Evolutionary conservation across 92 coral and sea anemone species (phyloP).

Genomic region (Ricordea florida): DNA sequence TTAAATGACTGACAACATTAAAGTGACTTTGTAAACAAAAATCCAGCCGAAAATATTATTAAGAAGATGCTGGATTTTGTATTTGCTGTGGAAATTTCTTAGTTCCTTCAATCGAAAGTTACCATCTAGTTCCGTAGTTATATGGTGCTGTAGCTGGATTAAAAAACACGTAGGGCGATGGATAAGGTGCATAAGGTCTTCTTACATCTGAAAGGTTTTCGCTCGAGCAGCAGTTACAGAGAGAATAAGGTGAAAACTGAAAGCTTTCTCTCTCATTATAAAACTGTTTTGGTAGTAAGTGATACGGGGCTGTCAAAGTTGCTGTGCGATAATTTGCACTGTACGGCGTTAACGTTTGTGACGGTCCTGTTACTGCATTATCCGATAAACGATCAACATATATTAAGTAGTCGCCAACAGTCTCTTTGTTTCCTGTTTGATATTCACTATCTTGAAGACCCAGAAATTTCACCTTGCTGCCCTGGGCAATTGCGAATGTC

Average conservation of each 20-base stretch:
- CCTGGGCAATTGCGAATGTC: no score
- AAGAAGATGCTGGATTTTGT: neutral
- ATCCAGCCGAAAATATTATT: neutral
- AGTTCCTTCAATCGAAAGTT: neutral
- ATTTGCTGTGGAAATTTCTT: no score
- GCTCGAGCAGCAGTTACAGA: conserved; percentile 31
- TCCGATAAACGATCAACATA: neutral
- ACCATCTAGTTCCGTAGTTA: conserved; percentile 49
- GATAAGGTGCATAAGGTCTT: neutral
- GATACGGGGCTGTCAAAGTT: neutral
- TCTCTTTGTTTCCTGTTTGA: no score
- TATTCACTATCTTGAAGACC: no score
- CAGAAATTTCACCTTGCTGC: no score
- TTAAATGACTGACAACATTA: neutral
- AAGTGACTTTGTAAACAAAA: neutral
- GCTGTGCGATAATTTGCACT: neutral
- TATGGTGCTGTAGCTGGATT: conserved; percentile 19
- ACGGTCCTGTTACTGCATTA: no score
- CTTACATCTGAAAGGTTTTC: neutral
- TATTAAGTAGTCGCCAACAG: no score
- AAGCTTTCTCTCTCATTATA: neutral
- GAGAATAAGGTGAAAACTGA: neutral
- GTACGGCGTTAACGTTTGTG: neutral
- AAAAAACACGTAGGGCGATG: conserved; percentile 11
- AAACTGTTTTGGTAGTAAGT: neutral